Base-by-base conservation (phyloP, 2,888 invertebrate species). In the Diarsia dahlii region DNA sequence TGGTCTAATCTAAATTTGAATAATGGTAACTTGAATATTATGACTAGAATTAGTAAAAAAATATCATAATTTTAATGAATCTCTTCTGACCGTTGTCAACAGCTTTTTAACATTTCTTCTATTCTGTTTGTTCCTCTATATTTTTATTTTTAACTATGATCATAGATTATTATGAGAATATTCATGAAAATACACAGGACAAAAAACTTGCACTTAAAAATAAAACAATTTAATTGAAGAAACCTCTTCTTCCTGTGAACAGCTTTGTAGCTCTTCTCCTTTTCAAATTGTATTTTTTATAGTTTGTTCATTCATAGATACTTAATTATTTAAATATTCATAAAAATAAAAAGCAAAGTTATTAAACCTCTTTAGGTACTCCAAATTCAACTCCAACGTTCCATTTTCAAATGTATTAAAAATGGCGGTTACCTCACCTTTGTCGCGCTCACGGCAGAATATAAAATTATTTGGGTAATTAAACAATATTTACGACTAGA, bases 391-490 rank as follows among this genome's bases (percentile, higher is more conserved):
- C 48, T 20, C 9, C 12, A 9, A 13, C 20, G 9, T 60, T 78
- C 82, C 62, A 80, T 82, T 82, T 80, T 78, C 20, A 67, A 78
- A 80, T 67, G 39, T 50, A 67, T 78, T 67, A 39, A 80, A 81
- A 56, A 82, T 78, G 83, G 80, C 71, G 56, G 66, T 20, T 63
- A 63, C 34, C 54, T 64, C 56, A 69, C 71, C 66, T 67, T 78
- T 78, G 78, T 64, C 66, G 56, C 50, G 20, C 28, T 70, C 52
- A 48, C 62, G 62, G 67, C 68, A 34, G 68, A 80, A 82, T 80
- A 84, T 69, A 84, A 80, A 84, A 84, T 82, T 69, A 80, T 79
- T 80, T 71, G n/a, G 62, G 50, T 20, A 69, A 82, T 82, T 82
- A 63, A 80, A 84, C 67, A 71, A 62, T 82, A 82, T 82, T 82